A percentile compares a stretch with the other conserved stretches of the same genome.
Evolutionary conservation across 2,888 invertebrate genomes (phyloP).

Genomic region (Drosophila planitibia): DNA sequence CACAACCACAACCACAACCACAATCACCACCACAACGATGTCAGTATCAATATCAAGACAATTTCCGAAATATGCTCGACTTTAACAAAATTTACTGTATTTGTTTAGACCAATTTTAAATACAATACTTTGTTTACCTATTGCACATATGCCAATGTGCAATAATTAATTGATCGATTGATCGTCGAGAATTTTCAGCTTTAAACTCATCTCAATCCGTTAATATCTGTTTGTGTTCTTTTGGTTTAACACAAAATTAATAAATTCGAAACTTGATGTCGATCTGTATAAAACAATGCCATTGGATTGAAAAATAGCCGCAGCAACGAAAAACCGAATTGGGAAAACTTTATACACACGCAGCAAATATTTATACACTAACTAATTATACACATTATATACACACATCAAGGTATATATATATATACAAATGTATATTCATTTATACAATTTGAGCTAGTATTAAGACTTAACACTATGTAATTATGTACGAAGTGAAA

Average conservation of each 20-base stretch:
- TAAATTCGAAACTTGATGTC: constrained; percentile 1
- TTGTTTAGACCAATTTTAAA: constrained; percentile 55
- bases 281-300: constrained; percentile 1
- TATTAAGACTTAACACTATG: constrained; percentile 30
- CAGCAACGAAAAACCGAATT: constrained; percentile 28
- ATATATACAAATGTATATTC: constrained; percentile 7
- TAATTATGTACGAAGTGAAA: constrained; percentile 41
- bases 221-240: background rate
- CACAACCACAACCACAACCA: constrained; percentile 1
- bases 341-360: background rate
- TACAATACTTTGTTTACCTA: constrained; percentile 13
- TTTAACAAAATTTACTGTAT: constrained; percentile 17
- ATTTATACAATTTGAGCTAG: constrained; percentile 37
- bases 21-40: constrained; percentile 1
- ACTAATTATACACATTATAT: constrained; percentile 12
- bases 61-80: constrained; percentile 2
- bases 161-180: constrained; percentile 46
- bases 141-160: constrained; percentile 41
- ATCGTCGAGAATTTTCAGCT: constrained; percentile 3
- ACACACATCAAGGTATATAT: constrained; percentile 8
- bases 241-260: constrained; percentile 13
- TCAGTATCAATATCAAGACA: constrained; percentile 21
- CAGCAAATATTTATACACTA: constrained; percentile 16
- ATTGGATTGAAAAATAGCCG: constrained; percentile 15
- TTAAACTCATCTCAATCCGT: background rate